Evolutionary conservation across 2,888 invertebrate species (phyloP).

Genomic region (Epiblema foenella): DNA sequence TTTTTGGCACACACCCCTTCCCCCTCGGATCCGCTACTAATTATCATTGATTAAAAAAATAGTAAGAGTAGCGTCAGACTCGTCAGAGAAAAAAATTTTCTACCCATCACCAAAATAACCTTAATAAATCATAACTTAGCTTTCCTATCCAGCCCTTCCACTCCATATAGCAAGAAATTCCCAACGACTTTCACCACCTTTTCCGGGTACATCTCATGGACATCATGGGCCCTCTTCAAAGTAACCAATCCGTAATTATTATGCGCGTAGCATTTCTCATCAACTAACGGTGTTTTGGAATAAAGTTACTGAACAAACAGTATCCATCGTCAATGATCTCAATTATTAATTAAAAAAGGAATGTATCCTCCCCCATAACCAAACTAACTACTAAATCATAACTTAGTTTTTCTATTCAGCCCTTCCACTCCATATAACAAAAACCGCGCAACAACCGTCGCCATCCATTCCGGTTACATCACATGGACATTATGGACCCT

Average conservation of each 20-base stretch:
- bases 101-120: background rate
- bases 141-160: conserved; percentile 60
- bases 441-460: conserved; percentile 68
- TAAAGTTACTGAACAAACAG: too few relatives aligned
- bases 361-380: too few relatives aligned
- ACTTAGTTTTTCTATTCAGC: conserved; percentile 62
- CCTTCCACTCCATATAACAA: conserved; percentile 62
- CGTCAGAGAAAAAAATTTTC: too few relatives aligned
- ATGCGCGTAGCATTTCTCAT: conserved; percentile 56
- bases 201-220: conserved; percentile 84
- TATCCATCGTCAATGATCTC: too few relatives aligned
- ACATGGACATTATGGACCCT: conserved; percentile 87
- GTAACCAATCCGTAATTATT: conserved; percentile 59
- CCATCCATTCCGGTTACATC: conserved; percentile 80
- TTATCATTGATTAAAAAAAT: too few relatives aligned
- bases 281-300: conserved; percentile 56
- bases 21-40: too few relatives aligned
- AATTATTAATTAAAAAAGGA: too few relatives aligned
- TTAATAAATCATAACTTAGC: conserved; percentile 60
- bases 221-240: conserved; percentile 85
- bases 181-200: conserved; percentile 69
- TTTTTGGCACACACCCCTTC: too few relatives aligned
- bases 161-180: conserved; percentile 68
- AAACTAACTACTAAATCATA: conserved; percentile 51
- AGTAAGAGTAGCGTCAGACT: too few relatives aligned